Evolutionary conservation across 2,113 vertebrate genomes (phyloP).

Genomic region (Sakesphorus luctuosus): DNA sequence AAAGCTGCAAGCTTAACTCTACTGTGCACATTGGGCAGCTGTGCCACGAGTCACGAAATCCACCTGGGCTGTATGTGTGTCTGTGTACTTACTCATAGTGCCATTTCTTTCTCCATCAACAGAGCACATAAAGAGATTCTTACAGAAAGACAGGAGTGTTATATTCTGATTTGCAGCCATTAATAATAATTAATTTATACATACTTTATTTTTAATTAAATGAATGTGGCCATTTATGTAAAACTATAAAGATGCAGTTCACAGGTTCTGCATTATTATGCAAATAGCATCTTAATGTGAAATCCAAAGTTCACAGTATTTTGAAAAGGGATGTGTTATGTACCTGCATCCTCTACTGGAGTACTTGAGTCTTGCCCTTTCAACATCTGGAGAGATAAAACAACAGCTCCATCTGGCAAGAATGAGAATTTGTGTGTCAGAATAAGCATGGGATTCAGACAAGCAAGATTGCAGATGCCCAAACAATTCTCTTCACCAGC

Average conservation of each 20-base stretch:
- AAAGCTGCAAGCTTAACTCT: neutral
- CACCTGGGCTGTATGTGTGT: neutral
- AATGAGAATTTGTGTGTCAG: neutral
- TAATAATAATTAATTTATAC: neutral
- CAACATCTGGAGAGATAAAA: neutral
- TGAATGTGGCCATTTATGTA: neutral
- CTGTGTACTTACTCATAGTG: neutral
- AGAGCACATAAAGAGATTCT: neutral
- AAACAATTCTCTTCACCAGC: neutral
- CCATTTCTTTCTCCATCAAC: neutral
- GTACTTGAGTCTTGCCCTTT: neutral
- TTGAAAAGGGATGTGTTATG: neutral
- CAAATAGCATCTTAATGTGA: neutral
- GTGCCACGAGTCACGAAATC: neutral
- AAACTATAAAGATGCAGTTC: neutral
- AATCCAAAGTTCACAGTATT: neutral
- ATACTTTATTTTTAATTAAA: neutral
- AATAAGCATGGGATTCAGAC: neutral
- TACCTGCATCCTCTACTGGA: neutral
- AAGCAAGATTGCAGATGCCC: neutral
- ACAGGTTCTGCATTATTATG: neutral
- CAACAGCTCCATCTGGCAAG: neutral
- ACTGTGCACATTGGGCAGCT: rapidly evolving
- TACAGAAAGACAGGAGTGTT: neutral
- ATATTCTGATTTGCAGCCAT: neutral